phyloP scores from a whole-genome alignment of 92 coral and sea anemone genomes.

The Epizoanthus ramosus region DNA sequence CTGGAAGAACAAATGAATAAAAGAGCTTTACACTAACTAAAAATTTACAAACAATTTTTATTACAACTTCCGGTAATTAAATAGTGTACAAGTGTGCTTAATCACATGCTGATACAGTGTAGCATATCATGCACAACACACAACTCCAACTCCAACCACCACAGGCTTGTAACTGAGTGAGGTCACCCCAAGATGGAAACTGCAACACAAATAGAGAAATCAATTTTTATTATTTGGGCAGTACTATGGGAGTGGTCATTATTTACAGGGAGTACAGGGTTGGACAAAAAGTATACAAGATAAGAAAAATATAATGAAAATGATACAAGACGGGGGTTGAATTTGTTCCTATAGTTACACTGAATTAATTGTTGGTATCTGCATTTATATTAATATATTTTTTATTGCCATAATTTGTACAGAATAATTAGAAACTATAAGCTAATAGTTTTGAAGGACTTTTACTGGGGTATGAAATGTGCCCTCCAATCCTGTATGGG shows the following conservation, averaged over 20 bases:
- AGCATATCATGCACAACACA: not conserved
- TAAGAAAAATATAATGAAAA: too few species aligned
- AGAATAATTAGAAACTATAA: too few species aligned
- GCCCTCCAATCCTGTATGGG: too few species aligned
- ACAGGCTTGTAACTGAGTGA: not conserved
- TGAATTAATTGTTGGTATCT: too few species aligned
- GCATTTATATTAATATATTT: too few species aligned
- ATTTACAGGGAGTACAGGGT: too few species aligned
- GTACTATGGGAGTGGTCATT: not conserved
- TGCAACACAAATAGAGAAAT: not conserved
- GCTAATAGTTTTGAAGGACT: too few species aligned
- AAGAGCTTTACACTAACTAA: not conserved
- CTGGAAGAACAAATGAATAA: not conserved
- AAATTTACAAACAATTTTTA: slow-evolving; percentile 11
- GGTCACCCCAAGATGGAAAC: slow-evolving; percentile 22
- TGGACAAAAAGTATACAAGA: too few species aligned
- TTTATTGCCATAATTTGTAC: too few species aligned
- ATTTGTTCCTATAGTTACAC: too few species aligned
- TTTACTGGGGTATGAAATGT: too few species aligned
- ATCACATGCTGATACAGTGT: not conserved
- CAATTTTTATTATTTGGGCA: not conserved
- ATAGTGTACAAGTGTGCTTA: not conserved
- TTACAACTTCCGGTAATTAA: slow-evolving; percentile 10
- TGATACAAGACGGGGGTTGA: too few species aligned
- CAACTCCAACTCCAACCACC: not conserved